Base-by-base conservation (phyloP, 2,888 invertebrate species). In the Steinernema hermaphroditum region DNA sequence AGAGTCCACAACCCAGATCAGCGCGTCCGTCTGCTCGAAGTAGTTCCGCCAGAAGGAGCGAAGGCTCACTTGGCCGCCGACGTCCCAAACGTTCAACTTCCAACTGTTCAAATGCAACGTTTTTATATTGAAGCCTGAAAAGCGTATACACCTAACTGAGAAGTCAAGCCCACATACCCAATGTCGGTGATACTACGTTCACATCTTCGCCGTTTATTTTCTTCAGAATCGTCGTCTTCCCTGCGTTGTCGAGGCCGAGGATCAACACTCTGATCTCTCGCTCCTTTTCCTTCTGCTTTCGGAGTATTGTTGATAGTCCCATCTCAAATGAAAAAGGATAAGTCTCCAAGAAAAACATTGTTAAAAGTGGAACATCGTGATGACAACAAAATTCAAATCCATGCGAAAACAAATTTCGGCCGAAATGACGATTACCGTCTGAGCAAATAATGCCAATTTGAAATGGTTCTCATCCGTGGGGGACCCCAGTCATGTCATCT, bases 11-110 rank as follows among this genome's bases (percentile, higher is more conserved):
- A 99, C 98, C 97, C 98, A 99, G 44, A 95, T 92, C 12, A 99
- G 90, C 0, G 96, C 98, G 89, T 99, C 86, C 0, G 98, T 98
- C 85, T 94, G 93, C 89, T 99, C 98, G 87, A 98, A 99, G 88
- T 99, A 99, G 89, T 99, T 99, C 86, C 95, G 91, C 98, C 98
- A 99, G 87, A 97, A 98, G 0, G 97, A 96, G 44, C 96, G 90
- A 69, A 98, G 89, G 0, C 96, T 96, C 87, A 94, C 96, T 88
- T 99, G 98, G 0, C 98, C 98, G 22, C 98, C 98, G 14, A 99
- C 97, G 89, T 99, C 98, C 98, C 98, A 99, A 86, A 98, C 92
- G 87, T 99, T 99, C 46, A 99, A 89, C 84, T 94, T 95, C 86
- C 90, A 92, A 12, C 91, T 91, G 78, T 81, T 88, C 87, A 96